Conservation (phyloP, 2,888 invertebrate species). For the Mimas tiliae region DNA sequence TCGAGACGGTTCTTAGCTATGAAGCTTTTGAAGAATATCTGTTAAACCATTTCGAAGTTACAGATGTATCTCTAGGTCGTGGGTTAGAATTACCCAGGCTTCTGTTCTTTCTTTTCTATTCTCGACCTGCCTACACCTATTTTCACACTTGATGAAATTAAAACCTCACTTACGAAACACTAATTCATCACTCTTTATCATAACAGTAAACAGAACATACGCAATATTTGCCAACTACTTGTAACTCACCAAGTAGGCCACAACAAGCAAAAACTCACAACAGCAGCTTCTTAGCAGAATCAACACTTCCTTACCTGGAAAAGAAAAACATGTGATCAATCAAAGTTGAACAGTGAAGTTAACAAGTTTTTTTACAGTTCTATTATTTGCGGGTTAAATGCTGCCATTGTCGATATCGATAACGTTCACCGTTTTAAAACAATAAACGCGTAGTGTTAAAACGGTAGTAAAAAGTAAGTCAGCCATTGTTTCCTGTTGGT, state of each 20-base stretch:
- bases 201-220: not conserved
- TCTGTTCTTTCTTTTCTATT: too few species aligned
- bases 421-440: slow-evolving; percentile 1
- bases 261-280: not conserved
- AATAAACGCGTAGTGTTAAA: slow-evolving; percentile 3
- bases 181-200: not conserved
- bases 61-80: too few species aligned
- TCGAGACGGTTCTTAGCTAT: too few species aligned
- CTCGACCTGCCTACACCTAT: too few species aligned
- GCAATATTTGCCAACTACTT: not conserved
- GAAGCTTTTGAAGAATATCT: too few species aligned
- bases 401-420: slow-evolving; percentile 2
- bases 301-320: slow-evolving; percentile 17
- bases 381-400: not conserved
- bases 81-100: too few species aligned
- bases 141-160: too few species aligned
- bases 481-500: not conserved
- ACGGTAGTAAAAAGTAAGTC: slow-evolving; percentile 5
- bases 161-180: not conserved
- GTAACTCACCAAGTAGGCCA: not conserved
- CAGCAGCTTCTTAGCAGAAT: not conserved
- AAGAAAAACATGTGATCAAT: slow-evolving; percentile 11
- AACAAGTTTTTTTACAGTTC: not conserved
- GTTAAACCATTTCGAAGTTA: too few species aligned
- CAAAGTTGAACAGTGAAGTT: not conserved